These are phyloP conservation scores for Heliconius cydno DNA, from an alignment of 2,888 invertebrate genomes.

Conservation along the genomic window DNA sequence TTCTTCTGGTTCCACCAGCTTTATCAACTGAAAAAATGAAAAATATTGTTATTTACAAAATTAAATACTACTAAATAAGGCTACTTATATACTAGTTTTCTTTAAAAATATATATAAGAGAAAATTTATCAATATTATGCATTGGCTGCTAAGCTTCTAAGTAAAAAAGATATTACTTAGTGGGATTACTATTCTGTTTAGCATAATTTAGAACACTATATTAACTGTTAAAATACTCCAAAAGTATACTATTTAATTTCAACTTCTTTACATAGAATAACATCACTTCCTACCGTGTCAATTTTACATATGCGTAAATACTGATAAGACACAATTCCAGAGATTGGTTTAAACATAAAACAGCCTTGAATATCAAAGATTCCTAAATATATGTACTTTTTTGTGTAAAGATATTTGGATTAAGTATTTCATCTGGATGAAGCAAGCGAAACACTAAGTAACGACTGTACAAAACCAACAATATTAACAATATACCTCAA, in stretches of 20 bases:
- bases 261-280: background rate
- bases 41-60: background rate
- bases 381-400: no score
- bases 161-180: background rate
- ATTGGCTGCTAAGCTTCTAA: background rate
- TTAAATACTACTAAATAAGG: no score
- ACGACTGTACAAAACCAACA: background rate
- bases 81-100: background rate
- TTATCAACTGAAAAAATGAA: slow-evolving; percentile 77
- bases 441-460: no score
- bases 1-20: slow-evolving; percentile 83
- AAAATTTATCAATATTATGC: background rate
- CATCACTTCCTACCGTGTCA: background rate
- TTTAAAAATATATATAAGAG: background rate
- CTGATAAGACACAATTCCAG: no score
- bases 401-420: no score
- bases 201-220: no score
- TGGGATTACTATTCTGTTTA: background rate
- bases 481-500: slow-evolving; percentile 86
- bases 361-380: no score
- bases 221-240: no score
- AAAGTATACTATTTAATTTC: background rate
- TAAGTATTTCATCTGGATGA: no score
- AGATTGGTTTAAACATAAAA: no score
- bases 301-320: no score